These are phyloP conservation scores for Peromyscus californicus DNA, from an alignment of 2,113 vertebrate species.

Conservation along the genomic window DNA sequence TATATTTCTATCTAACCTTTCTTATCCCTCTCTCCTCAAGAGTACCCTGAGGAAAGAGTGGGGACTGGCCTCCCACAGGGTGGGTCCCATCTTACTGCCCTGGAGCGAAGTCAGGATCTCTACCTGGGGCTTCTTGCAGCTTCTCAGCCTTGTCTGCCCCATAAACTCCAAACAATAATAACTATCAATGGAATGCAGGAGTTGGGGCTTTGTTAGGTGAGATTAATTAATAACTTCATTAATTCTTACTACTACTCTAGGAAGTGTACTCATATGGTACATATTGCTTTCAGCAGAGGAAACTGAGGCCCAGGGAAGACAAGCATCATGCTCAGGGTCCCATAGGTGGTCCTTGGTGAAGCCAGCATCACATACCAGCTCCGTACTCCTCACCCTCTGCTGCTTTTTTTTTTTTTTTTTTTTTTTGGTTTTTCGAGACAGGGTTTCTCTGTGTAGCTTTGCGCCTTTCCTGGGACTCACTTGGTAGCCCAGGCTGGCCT, in stretches of 20 bases:
- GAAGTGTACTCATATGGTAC: not conserved
- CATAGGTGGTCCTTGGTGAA: not conserved
- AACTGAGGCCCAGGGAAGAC: constrained; percentile 21
- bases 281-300: constrained; percentile 24
- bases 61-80: too few relatives aligned
- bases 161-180: not conserved
- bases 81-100: not conserved
- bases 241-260: not conserved
- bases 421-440: too few relatives aligned
- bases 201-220: not conserved
- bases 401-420: too few relatives aligned
- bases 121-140: not conserved
- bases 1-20: too few relatives aligned
- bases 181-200: not conserved
- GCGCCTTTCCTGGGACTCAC: too few relatives aligned
- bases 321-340: not conserved
- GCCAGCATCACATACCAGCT: not conserved
- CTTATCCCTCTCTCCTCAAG: too few relatives aligned
- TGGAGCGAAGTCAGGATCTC: not conserved
- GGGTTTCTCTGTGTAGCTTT: too few relatives aligned
- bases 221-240: not conserved
- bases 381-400: not conserved
- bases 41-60: too few relatives aligned
- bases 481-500: too few relatives aligned
- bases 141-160: not conserved